Base-by-base conservation (phyloP, 2,888 invertebrate genomes). In the Orthosia gothica region DNA sequence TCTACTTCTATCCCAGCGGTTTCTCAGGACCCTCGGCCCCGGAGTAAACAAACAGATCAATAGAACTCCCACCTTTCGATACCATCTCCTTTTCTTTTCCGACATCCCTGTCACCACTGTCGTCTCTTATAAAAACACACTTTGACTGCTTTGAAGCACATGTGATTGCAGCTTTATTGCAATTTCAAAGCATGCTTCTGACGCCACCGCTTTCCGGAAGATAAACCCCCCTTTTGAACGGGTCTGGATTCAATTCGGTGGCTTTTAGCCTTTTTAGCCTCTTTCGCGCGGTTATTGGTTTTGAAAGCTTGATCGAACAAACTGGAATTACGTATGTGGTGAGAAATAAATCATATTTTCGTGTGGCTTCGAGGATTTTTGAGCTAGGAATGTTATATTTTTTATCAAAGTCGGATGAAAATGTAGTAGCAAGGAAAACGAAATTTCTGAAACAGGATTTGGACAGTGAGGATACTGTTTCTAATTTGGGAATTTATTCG, bases 131-230 rank as follows among this genome's bases (percentile, higher is more conserved):
- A 92, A 93, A 91, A 94, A 92, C 90, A 91, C 90, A 91, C 91
- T 92, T 91, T 89, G 87, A 89, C 88, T 83, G 88, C 91, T 91
- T 89, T 92, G 90, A 92, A 92, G 90, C 87, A 91, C 92, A 89
- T 92, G 92, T 93, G 94, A 94, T 94, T 94, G 94, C 91, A 92
- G 91, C 92, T 91, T 93, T 93, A 94, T 94, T 94, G 93, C 92
- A 92, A 87, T 91, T 92, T 90, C 89, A 89, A 90, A 91, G 90
- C 91, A 87, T 88, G 86, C 85, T 86, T 79, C 77, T 74, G 72
- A 76, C 77, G 81, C 86, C 81, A 81, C 76, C 68, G 81, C 61
- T 81, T 77, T 76, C 80, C 79, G 79, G 71, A 85, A 74, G 85
- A 88, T 88, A 89, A 87, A 87, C 82, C 85, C 76, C 76, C 71